These are phyloP conservation scores for Microctonus hyperodae DNA, from an alignment of 2,888 invertebrate genomes.

Conservation along the genomic window DNA sequence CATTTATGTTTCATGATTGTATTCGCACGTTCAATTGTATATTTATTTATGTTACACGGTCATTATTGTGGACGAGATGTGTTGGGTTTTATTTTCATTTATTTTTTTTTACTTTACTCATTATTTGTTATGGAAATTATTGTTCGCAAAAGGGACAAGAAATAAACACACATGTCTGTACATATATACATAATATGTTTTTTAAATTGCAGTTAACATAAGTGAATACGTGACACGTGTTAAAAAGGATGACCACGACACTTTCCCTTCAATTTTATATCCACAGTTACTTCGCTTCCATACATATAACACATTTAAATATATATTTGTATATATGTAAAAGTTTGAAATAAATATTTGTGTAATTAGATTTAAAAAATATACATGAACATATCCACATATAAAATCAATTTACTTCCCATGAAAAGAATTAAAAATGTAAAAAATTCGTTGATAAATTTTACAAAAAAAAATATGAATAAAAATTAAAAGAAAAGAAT, in stretches of 20 bases:
- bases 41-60: background rate
- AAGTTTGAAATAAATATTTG: background rate
- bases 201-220: background rate
- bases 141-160: background rate
- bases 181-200: background rate
- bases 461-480: background rate
- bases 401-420: too few species aligned
- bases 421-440: background rate
- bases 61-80: conserved; percentile 12
- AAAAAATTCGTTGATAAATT: background rate
- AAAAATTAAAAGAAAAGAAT: too few species aligned
- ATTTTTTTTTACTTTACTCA: background rate
- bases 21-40: background rate
- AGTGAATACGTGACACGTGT: conserved; percentile 13
- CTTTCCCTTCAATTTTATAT: conserved; percentile 14
- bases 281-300: too few species aligned
- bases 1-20: conserved; percentile 2
- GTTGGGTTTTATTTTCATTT: background rate
- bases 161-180: too few species aligned
- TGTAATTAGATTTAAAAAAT: too few species aligned
- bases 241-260: conserved; percentile 7
- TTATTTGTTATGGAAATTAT: background rate
- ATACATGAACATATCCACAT: too few species aligned
- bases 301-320: too few species aligned
- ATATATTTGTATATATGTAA: too few species aligned